Percentiles rank a stretch among this genome's conserved stretches.
These are phyloP conservation scores for Odontomyia ornata DNA, from an alignment of 2,888 invertebrate genomes.

Conservation along the genomic window DNA sequence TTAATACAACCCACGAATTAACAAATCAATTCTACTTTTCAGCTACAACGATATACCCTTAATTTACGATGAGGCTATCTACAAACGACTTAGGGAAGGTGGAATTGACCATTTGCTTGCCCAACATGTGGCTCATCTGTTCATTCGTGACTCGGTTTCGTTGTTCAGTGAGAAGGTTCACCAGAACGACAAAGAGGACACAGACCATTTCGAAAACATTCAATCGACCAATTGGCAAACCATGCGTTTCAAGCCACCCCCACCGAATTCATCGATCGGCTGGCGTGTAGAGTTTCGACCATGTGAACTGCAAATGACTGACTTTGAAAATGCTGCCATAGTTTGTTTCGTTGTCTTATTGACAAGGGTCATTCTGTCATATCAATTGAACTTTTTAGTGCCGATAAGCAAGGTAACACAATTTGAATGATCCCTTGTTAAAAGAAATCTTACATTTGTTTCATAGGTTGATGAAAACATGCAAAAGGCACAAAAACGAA, in stretches of 20 bases:
- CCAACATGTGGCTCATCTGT: conserved; percentile 96
- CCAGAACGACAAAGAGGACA: conserved; percentile 92
- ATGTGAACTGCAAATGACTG: conserved; percentile 97
- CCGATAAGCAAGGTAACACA: conserved; percentile 89
- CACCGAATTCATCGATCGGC: conserved; percentile 94
- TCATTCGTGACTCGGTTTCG: conserved; percentile 96
- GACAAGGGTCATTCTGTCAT: conserved; percentile 95
- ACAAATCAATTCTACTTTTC: no score
- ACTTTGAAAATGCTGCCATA: conserved; percentile 99
- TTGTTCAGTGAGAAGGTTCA: conserved; percentile 94
- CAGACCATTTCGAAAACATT: conserved; percentile 99
- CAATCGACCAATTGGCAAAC: conserved; percentile 99
- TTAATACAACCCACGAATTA: neutral
- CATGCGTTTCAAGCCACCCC: conserved; percentile 98
- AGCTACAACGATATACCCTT: conserved; percentile 94
- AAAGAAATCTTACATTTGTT: no score
- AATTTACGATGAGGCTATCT: conserved; percentile 84
- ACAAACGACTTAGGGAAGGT: conserved; percentile 81
- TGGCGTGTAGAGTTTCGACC: conserved; percentile 99
- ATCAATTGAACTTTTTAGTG: conserved; percentile 93
- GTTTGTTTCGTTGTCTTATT: conserved; percentile 97
- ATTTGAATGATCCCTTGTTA: neutral
- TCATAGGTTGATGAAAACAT: conserved; percentile 91
- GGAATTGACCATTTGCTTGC: conserved; percentile 94
- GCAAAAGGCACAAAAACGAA: conserved; percentile 90